Percentiles rank a stretch among this genome's conserved stretches.
These are phyloP conservation scores for Tanypteryx hageni DNA, from an alignment of 2,888 invertebrate genomes.

Conservation along the genomic window DNA sequence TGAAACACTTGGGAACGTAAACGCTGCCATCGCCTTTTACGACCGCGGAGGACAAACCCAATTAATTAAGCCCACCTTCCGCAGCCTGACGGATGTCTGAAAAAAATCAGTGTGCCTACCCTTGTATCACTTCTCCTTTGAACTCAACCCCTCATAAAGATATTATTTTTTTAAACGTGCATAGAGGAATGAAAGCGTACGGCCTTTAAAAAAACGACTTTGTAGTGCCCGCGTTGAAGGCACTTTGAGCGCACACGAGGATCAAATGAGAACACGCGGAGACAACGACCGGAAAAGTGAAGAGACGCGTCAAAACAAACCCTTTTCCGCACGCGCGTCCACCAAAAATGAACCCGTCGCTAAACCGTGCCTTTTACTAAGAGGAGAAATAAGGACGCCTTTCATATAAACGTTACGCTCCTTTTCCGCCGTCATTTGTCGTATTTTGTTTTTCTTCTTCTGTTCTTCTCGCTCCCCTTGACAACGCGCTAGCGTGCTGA, in stretches of 20 bases:
- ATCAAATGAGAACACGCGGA: not conserved
- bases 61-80: constrained; percentile 26
- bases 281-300: not conserved
- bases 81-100: not conserved
- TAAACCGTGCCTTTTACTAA: no score
- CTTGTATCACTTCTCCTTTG: not conserved
- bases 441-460: not conserved
- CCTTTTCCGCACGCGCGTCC: not conserved
- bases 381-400: not conserved
- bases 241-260: not conserved
- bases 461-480: not conserved
- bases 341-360: not conserved
- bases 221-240: not conserved
- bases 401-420: not conserved
- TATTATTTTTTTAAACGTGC: not conserved
- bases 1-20: no score
- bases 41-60: not conserved
- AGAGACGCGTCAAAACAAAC: constrained; percentile 25
- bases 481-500: not conserved
- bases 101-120: not conserved
- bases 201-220: no score
- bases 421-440: not conserved
- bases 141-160: not conserved
- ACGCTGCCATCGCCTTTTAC: not conserved
- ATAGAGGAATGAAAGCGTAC: not conserved